Percentiles rank a stretch among this genome's conserved stretches.
These are phyloP conservation scores for Parnassius glacialis DNA, from an alignment of 2,888 invertebrate species.

Conservation along the genomic window DNA sequence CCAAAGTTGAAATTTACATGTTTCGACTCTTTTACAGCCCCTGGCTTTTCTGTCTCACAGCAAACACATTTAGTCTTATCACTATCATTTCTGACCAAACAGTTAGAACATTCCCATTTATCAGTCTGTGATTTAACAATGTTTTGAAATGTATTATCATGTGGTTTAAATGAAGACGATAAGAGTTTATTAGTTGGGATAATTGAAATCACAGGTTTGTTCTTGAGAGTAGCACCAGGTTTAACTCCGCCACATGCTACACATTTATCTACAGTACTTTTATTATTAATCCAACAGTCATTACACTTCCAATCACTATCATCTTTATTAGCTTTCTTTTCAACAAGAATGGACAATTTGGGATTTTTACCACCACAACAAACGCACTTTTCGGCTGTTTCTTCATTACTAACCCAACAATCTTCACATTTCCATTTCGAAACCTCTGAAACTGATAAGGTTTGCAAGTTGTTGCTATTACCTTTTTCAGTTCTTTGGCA, in stretches of 20 bases:
- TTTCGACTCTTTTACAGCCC: constrained; percentile 33
- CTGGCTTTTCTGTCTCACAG: constrained; percentile 51
- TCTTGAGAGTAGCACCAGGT: constrained; percentile 33
- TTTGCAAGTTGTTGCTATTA: constrained; percentile 31
- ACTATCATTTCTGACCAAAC: constrained; percentile 57
- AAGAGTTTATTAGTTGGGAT: constrained; percentile 14
- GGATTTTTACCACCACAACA: constrained; percentile 48
- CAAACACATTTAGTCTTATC: constrained; percentile 53
- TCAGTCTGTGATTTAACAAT: constrained; percentile 45
- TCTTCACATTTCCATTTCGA: constrained; percentile 53
- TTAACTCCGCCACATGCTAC: constrained; percentile 49
- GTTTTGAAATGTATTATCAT: constrained; percentile 39
- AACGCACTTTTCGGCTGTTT: constrained; percentile 42
- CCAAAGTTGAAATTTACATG: constrained; percentile 53
- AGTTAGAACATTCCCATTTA: constrained; percentile 62
- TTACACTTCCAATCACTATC: constrained; percentile 47
- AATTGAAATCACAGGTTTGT: constrained; percentile 10
- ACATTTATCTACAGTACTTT: constrained; percentile 46
- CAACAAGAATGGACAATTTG: constrained; percentile 20
- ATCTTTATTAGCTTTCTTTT: constrained; percentile 12
- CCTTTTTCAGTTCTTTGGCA: constrained; percentile 41
- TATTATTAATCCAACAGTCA: constrained; percentile 56
- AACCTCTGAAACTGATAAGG: constrained; percentile 25
- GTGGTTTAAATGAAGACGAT: constrained; percentile 25
- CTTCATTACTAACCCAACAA: constrained; percentile 52